Evolutionary conservation across 2,797 vertebrate species (phyloP).

Genomic region (Coreius guichenoti): DNA sequence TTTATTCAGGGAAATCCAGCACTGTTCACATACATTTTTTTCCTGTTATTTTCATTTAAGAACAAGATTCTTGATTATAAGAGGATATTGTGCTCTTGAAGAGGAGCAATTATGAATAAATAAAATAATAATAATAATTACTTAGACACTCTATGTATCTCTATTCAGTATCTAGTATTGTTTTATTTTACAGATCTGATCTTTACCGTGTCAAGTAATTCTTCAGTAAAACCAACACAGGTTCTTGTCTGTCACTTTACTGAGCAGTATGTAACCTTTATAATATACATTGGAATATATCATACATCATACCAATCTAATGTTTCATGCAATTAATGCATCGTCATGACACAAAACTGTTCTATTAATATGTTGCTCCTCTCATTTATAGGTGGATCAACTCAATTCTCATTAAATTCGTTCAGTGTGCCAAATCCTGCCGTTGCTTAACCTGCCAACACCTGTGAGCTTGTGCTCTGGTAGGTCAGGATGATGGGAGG

Average conservation of each 20-base stretch:
- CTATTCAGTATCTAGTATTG: not conserved
- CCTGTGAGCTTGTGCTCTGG: conserved; percentile 33
- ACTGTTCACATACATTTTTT: not conserved
- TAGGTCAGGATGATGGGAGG: conserved; percentile 42
- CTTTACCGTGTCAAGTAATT: not conserved
- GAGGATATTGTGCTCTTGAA: not conserved
- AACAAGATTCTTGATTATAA: not conserved
- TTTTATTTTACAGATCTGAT: not conserved
- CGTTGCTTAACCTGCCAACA: conserved; percentile 7
- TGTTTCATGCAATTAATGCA: not conserved
- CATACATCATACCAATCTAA: not conserved
- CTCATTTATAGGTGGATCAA: conserved; percentile 19
- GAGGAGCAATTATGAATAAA: not conserved
- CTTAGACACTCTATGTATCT: not conserved
- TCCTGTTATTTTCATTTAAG: not conserved
- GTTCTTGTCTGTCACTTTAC: not conserved
- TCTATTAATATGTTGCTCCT: conserved; percentile 46
- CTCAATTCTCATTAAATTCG: conserved; percentile 38
- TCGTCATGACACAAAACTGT: not conserved
- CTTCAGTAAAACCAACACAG: not conserved
- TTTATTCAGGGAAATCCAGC: conserved; percentile 68
- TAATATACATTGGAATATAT: not conserved
- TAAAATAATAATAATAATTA: not conserved
- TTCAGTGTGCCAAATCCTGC: conserved; percentile 41
- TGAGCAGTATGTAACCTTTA: not conserved